Conservation (phyloP, 2,888 invertebrate species). For the Tanytarsus gracilentus region DNA sequence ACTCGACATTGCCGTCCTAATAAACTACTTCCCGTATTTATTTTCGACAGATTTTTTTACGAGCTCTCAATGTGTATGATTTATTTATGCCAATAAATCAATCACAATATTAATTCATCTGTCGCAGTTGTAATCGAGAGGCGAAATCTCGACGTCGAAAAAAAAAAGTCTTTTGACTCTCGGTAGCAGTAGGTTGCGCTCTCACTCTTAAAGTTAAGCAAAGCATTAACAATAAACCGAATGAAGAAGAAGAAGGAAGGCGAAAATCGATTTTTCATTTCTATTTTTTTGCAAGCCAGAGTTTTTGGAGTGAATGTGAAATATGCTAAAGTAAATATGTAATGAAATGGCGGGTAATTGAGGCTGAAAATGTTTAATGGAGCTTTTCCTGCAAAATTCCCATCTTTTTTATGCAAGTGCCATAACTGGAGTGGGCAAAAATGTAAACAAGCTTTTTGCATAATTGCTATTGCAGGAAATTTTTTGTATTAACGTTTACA, state of each 20-base stretch:
- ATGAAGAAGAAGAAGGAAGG: neutral
- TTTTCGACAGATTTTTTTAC: neutral
- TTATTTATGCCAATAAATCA: conserved; percentile 24
- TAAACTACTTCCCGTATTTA: neutral
- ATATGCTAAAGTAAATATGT: neutral
- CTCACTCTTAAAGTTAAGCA: neutral
- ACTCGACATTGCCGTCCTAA: too few species aligned
- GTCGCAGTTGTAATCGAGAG: conserved; percentile 16
- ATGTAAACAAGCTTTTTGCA: too few species aligned
- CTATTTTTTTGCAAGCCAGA: neutral
- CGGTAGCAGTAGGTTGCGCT: neutral
- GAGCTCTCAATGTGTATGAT: conserved; percentile 8
- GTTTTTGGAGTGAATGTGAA: neutral
- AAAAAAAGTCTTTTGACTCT: too few species aligned
- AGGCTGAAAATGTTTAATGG: too few species aligned
- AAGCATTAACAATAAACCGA: neutral
- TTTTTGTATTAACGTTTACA: too few species aligned
- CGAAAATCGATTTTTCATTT: neutral
- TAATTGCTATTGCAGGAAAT: too few species aligned
- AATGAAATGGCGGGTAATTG: too few species aligned
- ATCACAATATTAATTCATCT: conserved; percentile 27
- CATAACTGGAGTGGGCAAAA: too few species aligned
- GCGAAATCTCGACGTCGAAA: too few species aligned
- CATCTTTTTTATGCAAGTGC: too few species aligned
- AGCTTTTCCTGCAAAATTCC: too few species aligned